These are phyloP conservation scores for Phycodurus eques DNA, from an alignment of 2,113 vertebrate species.

Conservation along the genomic window DNA sequence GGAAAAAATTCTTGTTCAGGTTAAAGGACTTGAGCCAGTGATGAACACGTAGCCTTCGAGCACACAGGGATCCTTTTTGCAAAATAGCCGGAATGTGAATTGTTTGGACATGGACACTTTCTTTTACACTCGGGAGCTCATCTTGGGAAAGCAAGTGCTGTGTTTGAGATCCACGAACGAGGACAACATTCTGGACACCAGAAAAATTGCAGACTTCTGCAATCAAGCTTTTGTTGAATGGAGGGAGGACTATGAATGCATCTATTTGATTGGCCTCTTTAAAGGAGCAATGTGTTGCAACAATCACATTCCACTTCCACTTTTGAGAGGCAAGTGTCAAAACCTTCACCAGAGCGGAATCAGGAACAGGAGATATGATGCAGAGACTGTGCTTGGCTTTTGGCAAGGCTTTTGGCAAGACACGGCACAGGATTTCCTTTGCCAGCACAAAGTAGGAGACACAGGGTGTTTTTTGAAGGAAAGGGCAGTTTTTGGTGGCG, in stretches of 20 bases:
- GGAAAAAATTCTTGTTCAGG: constrained; percentile 41
- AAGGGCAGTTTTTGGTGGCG: constrained; percentile 67
- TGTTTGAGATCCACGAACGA: constrained; percentile 66
- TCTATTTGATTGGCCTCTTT: constrained; percentile 49
- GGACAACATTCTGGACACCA: constrained; percentile 66
- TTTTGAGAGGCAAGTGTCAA: constrained; percentile 67
- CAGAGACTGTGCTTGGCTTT: constrained; percentile 65
- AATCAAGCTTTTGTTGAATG: constrained; percentile 55
- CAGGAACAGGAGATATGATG: constrained; percentile 70
- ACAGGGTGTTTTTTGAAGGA: constrained; percentile 75
- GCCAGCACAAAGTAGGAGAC: constrained; percentile 79
- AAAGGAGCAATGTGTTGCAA: constrained; percentile 48
- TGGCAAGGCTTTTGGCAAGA: constrained; percentile 67
- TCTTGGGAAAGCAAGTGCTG: constrained; percentile 34
- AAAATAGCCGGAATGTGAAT: constrained; percentile 63
- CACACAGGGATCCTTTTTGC: constrained; percentile 72
- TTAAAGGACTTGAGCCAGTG: constrained; percentile 76
- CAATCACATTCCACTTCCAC: constrained; percentile 72
- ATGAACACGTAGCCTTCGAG: constrained; percentile 57
- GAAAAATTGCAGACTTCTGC: constrained; percentile 52
- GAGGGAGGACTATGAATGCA: constrained; percentile 75
- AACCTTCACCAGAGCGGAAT: constrained; percentile 75
- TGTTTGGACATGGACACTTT: constrained; percentile 67
- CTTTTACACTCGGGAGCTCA: constrained; percentile 46
- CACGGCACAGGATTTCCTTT: constrained; percentile 75